These are phyloP conservation scores for Brachyalestes nurse DNA, from an alignment of 2,797 vertebrate genomes.

Conservation along the genomic window DNA sequence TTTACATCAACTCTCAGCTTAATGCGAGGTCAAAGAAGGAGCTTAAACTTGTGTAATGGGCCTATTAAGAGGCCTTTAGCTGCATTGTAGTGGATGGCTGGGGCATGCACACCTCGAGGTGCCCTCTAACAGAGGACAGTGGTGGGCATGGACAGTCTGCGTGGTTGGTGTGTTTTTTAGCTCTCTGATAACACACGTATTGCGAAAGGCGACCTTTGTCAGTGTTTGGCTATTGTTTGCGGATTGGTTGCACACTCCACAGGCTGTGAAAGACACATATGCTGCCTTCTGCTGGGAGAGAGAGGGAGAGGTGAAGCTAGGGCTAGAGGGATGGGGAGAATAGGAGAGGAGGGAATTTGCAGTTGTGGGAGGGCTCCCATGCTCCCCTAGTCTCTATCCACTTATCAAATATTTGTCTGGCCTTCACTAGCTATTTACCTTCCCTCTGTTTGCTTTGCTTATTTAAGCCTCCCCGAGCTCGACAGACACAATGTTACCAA, in stretches of 20 bases:
- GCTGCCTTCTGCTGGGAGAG: slow-evolving; percentile 65
- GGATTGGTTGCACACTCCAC: slow-evolving; percentile 74
- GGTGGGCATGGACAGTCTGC: slow-evolving; percentile 53
- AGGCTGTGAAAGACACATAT: slow-evolving; percentile 84
- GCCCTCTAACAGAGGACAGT: slow-evolving; percentile 28
- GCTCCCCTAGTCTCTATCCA: slow-evolving; percentile 74
- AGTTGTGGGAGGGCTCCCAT: slow-evolving; percentile 65
- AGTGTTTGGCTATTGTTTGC: slow-evolving; percentile 83
- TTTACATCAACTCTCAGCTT: slow-evolving; percentile 70
- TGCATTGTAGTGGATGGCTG: slow-evolving; percentile 54
- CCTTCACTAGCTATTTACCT: slow-evolving; percentile 87
- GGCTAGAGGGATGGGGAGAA: slow-evolving; percentile 58
- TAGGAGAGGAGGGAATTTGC: slow-evolving; percentile 36
- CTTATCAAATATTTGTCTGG: slow-evolving; percentile 91
- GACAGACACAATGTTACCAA: slow-evolving; percentile 74
- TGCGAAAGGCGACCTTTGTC: slow-evolving; percentile 82
- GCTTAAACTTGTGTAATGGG: slow-evolving; percentile 68
- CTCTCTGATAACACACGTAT: slow-evolving; percentile 67
- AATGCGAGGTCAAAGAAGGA: slow-evolving; percentile 65
- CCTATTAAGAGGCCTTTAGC: slow-evolving; percentile 61
- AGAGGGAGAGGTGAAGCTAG: slow-evolving; percentile 63
- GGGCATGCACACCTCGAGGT: slow-evolving; percentile 39
- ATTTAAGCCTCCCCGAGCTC: slow-evolving; percentile 75
- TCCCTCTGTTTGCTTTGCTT: slow-evolving; percentile 83
- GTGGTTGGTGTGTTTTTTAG: slow-evolving; percentile 57